Evolutionary conservation across 2,888 invertebrate species (phyloP), one percentile per base, ranked within the genome.

Genomic region (Sericinus montela): DNA sequence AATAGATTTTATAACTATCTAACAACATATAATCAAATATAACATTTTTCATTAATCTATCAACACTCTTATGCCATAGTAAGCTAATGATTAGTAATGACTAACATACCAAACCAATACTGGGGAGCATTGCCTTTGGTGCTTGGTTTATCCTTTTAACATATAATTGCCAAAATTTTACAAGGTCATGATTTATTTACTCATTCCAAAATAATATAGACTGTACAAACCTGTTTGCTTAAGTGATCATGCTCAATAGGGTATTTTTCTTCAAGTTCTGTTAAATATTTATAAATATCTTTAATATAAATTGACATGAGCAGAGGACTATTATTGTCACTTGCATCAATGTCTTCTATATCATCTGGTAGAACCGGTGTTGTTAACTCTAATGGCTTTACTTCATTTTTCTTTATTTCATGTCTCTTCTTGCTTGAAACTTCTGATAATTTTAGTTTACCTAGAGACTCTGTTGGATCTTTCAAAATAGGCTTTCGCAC

Each of bases 211-310:
- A 19, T 19, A n/a, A 3, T 19, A 19, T 19, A 19, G 5, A 3
- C 5, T 3, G n/a, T 19, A 59, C 62, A 49, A 45, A 87, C 80
- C 79, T 94, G 94, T 29, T 91, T 92, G 37, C 87, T 89, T 59
- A 97, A 85, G 75, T 93, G 94, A 64, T 93, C 90, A 13, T 81
- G 72, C 32, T 83, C 77, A 49, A 98, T 91, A 2, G 91, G 88
- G 74, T 92, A 93, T 58, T 91, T 89, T 13, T 75, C 72, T 89
- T 98, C 98, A 53, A 97, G 76, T 41, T 91, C 80, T 56, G 92
- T 91, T 68, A 98, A 90, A 80, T 98, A 97, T 13, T 88, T 84
- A 71, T 97, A 97, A 69, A 98, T 98, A 63, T 98, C 97, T 57
- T 95, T 94, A 28, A 95, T 94, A 75, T 98, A 98, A 60, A 94